These are phyloP conservation scores for Alectoris magna DNA, from an alignment of 2,797 vertebrate species.

Conservation along the genomic window DNA sequence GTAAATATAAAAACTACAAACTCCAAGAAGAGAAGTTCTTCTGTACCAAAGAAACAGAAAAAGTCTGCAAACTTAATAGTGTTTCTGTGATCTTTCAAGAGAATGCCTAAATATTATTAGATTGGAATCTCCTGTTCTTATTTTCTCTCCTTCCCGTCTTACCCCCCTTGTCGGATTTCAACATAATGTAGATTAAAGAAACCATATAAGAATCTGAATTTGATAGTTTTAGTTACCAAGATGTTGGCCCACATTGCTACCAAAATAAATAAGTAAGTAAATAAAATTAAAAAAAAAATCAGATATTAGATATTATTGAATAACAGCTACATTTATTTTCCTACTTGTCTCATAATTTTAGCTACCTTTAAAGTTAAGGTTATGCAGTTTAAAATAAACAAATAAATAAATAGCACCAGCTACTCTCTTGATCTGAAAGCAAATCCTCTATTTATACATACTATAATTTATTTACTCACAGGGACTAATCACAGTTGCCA, in stretches of 20 bases:
- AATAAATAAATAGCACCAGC: too few relatives aligned
- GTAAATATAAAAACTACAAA: neutral
- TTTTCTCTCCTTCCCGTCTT: neutral
- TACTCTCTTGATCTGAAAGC: neutral
- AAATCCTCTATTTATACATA: accelerated
- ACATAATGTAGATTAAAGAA: neutral
- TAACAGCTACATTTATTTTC: neutral
- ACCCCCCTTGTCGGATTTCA: neutral
- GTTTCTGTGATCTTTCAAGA: neutral
- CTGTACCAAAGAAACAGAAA: neutral
- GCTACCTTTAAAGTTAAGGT: neutral
- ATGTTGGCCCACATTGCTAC: neutral
- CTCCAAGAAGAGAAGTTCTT: neutral
- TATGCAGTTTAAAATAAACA: neutral
- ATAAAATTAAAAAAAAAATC: too few relatives aligned
- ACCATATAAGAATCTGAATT: neutral
- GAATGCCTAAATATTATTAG: neutral
- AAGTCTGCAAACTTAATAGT: neutral
- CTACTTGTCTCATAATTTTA: neutral
- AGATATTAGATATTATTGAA: neutral
- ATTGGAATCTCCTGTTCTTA: neutral
- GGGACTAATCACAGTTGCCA: too few relatives aligned
- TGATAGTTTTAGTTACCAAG: neutral
- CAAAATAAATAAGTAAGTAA: too few relatives aligned
- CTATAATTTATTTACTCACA: neutral